Evolutionary conservation across 2,888 invertebrate species (phyloP), one percentile per base, ranked within the genome.

Genomic region (Phaedon cochleariae): DNA sequence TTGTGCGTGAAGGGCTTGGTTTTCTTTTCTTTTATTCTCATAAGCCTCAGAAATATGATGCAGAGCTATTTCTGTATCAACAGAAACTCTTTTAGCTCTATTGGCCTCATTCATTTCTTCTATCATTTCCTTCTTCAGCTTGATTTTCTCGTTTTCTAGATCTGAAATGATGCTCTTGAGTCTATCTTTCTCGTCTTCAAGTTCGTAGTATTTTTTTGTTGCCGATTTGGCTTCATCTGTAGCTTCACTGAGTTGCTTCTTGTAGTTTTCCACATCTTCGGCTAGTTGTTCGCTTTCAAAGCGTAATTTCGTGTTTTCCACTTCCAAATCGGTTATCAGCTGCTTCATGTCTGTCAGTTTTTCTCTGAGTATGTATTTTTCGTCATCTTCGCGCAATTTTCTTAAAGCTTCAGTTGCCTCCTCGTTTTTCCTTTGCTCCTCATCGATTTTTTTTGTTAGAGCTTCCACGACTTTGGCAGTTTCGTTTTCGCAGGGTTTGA

Each of bases 91-190:
- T 59, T 76, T 76, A 1, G 74, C 76, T 26, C 73, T 59, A 54
- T 76, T 76, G 1, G 75, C 74, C 48, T 76, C 75, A 41, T 74
- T 75, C 62, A 76, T 65, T 68, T 77, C 75, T 20, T 75, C 72
- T 18, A 75, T 75, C 73, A 76, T 76, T 26, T 74, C 74, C 52
- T 75, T 75, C 55, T 76, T 76, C 20, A 76, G 54, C 45, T 65
- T 67, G 7, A 75, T 62, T 46, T 74, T 74, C 26, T 76, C 75
- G 34, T 73, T 70, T 62, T 76, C 75, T 45, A 74, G 53, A 4
- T 75, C 70, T 2, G 73, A 72, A 22, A 77, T 70, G 10, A 29
- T 52, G 17, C 64, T 48, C 58, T 75, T 76, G 29, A 75, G 46
- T 34, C 64, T 54, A 34, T 75, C 72, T 17, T 62, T 73, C 49